These are phyloP conservation scores for Baryphthengus martii DNA, from an alignment of 2,113 vertebrate species.

Conservation along the genomic window DNA sequence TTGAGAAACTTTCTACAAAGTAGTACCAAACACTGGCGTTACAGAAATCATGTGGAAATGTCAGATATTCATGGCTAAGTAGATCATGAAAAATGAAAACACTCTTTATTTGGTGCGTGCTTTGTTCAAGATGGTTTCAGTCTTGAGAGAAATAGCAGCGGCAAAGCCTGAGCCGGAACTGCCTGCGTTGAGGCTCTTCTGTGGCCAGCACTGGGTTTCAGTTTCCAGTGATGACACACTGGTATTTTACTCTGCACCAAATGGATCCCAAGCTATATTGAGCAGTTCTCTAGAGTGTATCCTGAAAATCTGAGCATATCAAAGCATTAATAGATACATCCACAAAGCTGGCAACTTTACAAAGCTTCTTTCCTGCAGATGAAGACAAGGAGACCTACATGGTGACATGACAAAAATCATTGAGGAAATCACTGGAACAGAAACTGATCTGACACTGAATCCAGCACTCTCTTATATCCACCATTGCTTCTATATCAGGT, in stretches of 20 bases:
- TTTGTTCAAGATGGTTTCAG: neutral
- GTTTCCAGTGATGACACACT: neutral
- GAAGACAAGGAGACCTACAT: neutral
- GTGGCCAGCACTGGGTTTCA: neutral
- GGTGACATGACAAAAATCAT: neutral
- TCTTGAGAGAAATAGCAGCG: neutral
- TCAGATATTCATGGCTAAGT: neutral
- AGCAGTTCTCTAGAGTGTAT: neutral
- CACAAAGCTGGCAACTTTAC: neutral
- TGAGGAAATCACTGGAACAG: neutral
- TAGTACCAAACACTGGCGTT: neutral
- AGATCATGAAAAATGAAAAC: neutral
- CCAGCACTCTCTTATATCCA: neutral
- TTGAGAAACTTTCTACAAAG: neutral
- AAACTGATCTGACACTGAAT: neutral
- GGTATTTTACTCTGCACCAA: neutral
- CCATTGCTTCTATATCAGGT: neutral
- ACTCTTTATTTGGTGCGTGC: neutral
- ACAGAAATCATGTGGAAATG: neutral
- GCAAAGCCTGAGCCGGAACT: neutral
- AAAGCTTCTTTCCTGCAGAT: neutral
- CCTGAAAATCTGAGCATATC: neutral
- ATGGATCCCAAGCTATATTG: neutral
- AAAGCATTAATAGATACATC: neutral
- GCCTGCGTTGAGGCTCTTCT: neutral